Conservation (phyloP, 2,113 vertebrate genomes). For the Argyrosomus japonicus region DNA sequence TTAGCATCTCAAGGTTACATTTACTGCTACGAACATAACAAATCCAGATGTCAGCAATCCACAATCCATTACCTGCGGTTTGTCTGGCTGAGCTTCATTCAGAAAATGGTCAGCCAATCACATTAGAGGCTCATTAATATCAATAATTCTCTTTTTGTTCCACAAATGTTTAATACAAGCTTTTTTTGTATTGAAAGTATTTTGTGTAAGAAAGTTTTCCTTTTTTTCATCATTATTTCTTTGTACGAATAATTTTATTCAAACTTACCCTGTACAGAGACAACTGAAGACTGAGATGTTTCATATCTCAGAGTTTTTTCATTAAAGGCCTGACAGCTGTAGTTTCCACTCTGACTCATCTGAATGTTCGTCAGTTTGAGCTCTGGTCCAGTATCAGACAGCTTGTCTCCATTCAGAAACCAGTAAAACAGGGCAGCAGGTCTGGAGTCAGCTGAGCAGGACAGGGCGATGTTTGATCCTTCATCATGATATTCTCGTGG, state of each 20-base stretch:
- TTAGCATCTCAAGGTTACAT: too few relatives aligned
- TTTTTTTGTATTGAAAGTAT: too few relatives aligned
- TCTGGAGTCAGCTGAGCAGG: conserved; percentile 54
- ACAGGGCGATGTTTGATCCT: conserved; percentile 64
- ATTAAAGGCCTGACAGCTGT: conserved; percentile 69
- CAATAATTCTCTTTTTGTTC: too few relatives aligned
- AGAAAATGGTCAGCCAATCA: too few relatives aligned
- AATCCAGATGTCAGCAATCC: too few relatives aligned
- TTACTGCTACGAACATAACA: too few relatives aligned
- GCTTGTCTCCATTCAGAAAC: conserved; percentile 49
- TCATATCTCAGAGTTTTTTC: conserved; percentile 42
- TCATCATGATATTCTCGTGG: background rate
- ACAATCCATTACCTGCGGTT: too few relatives aligned
- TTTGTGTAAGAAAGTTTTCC: too few relatives aligned
- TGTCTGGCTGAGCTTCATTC: too few relatives aligned
- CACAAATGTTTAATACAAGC: too few relatives aligned
- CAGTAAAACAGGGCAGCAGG: conserved; percentile 35
- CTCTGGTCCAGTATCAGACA: conserved; percentile 39
- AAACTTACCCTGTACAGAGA: conserved; percentile 62
- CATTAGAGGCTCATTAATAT: too few relatives aligned
- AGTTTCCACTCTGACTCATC: conserved; percentile 56
- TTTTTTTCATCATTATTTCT: too few relatives aligned
- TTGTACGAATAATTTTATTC: background rate
- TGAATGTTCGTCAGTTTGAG: conserved; percentile 62
- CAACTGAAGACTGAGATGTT: conserved; percentile 22